Evolutionary conservation across 2,888 invertebrate genomes (phyloP), one percentile per base, ranked within the genome.

Genomic region (Norana najaformis): DNA sequence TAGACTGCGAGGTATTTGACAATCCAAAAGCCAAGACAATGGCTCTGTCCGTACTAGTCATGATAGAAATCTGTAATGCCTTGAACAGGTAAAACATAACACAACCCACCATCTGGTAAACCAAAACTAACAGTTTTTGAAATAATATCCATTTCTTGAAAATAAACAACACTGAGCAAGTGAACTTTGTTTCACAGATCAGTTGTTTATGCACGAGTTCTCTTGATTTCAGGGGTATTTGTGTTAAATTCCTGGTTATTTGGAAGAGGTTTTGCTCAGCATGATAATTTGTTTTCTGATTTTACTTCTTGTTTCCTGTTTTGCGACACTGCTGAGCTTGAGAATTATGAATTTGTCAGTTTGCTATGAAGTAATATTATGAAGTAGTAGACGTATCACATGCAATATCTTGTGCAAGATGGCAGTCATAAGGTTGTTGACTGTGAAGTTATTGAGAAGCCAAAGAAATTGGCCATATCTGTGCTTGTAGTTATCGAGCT

Each of bases 1-100:
- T 99, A 93, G 98, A 99, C 96, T 99, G 99, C 96, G 97, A 97
- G 95, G 97, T 99, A 95, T 99, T 99, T 96, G 96, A 96, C 93
- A 98, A 99, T 96, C 99, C 99, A 93, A 98, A 99, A 96, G 99
- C 99, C 93, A 99, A 99, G 98, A 99, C 99, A 93, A 99, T 99
- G 99, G 99, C 99, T 93, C 96, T 99, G 94, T 99, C 99, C 92
- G 99, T 99, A 93, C 97, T 99, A 94, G 99, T 99, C 94, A 99
- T 99, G 95, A 99, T 99, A 96, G 99, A 99, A 96, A 99, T 99
- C 99, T 97, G 99, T 96, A 99, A 99, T 96, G 99, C 99, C 94
- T 97, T 99, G 97, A 99, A 99, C 98, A 98, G 98, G 97, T 97
- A 88, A 88, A 30, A 34, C 11, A 36, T 0, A 35, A 85, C 36